Base-by-base conservation (phyloP, 1,140 invertebrate genomes). In the Drosophila orosa region DNA sequence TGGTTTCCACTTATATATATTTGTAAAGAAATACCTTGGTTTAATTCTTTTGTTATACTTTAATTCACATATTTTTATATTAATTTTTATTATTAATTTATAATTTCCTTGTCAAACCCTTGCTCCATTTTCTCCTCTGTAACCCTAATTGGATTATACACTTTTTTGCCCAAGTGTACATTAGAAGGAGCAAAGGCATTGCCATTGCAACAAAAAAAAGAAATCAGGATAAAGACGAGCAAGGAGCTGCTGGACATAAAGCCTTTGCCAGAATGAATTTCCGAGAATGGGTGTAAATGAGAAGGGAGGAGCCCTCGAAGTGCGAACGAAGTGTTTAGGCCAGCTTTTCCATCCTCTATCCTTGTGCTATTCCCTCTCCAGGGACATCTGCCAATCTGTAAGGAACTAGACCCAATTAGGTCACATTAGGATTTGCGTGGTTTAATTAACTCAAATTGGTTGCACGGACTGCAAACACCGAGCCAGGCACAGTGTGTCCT, bases 361-460 rank as follows among this genome's bases (percentile, higher is more conserved):
- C 44, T 29, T 65, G 24, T 35, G 22, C 19, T 50, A 29, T 45
- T 22, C 44, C 62, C 50, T 61, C 47, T 65, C 45, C 54, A 50
- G 40, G 59, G 47, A 72, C 35, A 67, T 57, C 74, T 67, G 78
- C 48, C 69, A 78, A 66, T 76, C 78, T 75, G 65, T 71, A 71
- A 65, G 45, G 60, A 63, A 52, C 68, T 73, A 54, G 67, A 72
- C 76, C 74, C 82, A 86, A 86, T 86, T 86, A 86, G 82, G 69
- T 78, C 69, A 87, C 79, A 86, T 86, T 86, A 86, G 71, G 82
- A 87, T 87, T 86, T 87, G 59, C 83, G 65, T 67, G 78, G 74
- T 87, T 86, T 86, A 82, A 86, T 86, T 83, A 86, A 87, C 82
- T 83, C 63, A 87, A 78, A 82, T 86, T 78, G 69, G 69, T 80